Percentiles rank a stretch among this genome's conserved stretches.
Conservation (phyloP, 2,797 vertebrate species). For the Adrianichthys oophorus region DNA sequence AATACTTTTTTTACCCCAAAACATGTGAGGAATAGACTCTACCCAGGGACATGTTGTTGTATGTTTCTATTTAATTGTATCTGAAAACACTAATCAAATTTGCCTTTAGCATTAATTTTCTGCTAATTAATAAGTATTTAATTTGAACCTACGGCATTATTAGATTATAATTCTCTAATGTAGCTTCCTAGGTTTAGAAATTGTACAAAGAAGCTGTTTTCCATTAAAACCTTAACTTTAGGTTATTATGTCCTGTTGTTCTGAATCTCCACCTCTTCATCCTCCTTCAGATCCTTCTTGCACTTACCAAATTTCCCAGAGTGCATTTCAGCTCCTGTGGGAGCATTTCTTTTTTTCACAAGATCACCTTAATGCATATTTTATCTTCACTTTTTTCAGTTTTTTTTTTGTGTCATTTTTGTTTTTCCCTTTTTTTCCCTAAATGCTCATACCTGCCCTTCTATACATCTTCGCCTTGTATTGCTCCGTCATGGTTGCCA, state of each 20-base stretch:
- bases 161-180: background rate
- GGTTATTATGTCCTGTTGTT: slow-evolving; percentile 6
- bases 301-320: slow-evolving; percentile 28
- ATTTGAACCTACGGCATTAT: background rate
- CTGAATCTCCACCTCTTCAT: slow-evolving; percentile 13
- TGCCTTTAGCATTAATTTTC: no score
- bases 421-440: slow-evolving; percentile 19
- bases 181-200: background rate
- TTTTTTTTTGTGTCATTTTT: slow-evolving; percentile 16
- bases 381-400: slow-evolving; percentile 11
- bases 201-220: background rate
- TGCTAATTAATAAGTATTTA: no score
- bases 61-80: no score
- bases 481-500: slow-evolving; percentile 26
- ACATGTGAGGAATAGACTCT: no score
- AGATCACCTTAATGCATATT: slow-evolving; percentile 13
- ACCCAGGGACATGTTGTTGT: no score
- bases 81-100: no score
- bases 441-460: slow-evolving; percentile 25
- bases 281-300: slow-evolving; percentile 11
- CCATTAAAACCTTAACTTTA: slow-evolving; percentile 16
- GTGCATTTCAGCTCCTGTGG: slow-evolving; percentile 6
- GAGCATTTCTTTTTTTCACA: slow-evolving; percentile 23
- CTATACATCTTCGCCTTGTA: slow-evolving; percentile 18
- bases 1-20: no score